Base-by-base conservation (phyloP, 2,797 vertebrate species). In the Cottoperca gobio region DNA sequence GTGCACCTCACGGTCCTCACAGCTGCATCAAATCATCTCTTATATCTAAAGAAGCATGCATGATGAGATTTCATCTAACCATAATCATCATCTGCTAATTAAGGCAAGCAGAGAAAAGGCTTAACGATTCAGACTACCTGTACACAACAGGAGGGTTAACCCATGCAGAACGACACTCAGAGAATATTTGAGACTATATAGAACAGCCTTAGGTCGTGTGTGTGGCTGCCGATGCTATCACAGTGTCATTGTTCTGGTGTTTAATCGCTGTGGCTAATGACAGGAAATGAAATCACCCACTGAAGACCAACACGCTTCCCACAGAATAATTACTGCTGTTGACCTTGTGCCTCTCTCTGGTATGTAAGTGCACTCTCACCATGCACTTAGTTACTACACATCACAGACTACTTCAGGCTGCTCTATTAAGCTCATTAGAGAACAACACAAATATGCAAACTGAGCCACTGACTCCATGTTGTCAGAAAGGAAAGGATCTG, bases 211-310 rank as follows among this genome's bases (percentile, higher is more conserved):
- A 35, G 88, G 88, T 83, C 28, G 61, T 17, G 66, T 43, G 76
- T 33, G 43, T 70, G 77, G 66, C 21, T 66, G 77, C 79, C 65
- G 85, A 88, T 85, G 86, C 63, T 84, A 88, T 90, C 86, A 53
- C n/a, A n/a, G 71, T 63, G 79, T 88, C 85, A 83, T 82, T 89
- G 88, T 84, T 86, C 89, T 86, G 26, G 28, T 83, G 88, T 86
- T 86, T 93, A 91, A 91, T 93, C 80, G 73, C 88, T 86, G 89
- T 88, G 79, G 89, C 91, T 94, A 92, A 94, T 91, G 89, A 87
- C 84, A 73, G 86, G 87, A 91, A 90, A 90, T 91, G 81, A 90
- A 92, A 90, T 92, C 88, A 90, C 66, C 86, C 81, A 66, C 81
- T 82, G 82, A 88, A 92, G 79, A 83, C 82, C 83, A 78, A 68